These are phyloP conservation scores for Tautogolabrus adspersus DNA, from an alignment of 2,113 vertebrate genomes.

Conservation along the genomic window DNA sequence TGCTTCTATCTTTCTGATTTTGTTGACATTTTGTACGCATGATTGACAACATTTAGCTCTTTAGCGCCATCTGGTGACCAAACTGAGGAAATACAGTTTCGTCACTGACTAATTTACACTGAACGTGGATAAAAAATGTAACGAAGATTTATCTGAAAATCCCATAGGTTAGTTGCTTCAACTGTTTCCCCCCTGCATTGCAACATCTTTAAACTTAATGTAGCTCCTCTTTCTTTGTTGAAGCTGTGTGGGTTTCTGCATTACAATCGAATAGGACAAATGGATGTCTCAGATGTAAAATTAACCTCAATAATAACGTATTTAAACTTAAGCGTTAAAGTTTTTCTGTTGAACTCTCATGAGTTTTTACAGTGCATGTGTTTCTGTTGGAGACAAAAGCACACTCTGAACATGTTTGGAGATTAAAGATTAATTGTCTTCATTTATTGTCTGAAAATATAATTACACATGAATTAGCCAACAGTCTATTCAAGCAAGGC, in stretches of 20 bases:
- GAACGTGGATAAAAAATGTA: not conserved
- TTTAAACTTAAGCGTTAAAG: too few relatives aligned
- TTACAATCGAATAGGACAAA: too few relatives aligned
- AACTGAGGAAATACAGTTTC: not conserved
- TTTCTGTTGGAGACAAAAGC: conserved; percentile 10
- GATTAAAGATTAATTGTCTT: conserved; percentile 78
- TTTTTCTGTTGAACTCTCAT: too few relatives aligned
- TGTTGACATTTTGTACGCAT: not conserved
- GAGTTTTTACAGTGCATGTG: not conserved
- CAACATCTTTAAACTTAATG: too few relatives aligned
- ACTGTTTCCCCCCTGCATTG: too few relatives aligned
- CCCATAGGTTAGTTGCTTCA: too few relatives aligned
- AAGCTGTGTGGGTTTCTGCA: too few relatives aligned
- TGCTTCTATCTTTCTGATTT: not conserved
- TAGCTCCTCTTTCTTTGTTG: too few relatives aligned
- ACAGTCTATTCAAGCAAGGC: conserved; percentile 79
- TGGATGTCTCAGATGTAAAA: too few relatives aligned
- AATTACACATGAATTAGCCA: conserved; percentile 69
- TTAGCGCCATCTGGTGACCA: conserved; percentile 32
- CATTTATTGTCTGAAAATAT: conserved; percentile 78
- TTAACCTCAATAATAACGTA: too few relatives aligned
- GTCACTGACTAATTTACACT: not conserved
- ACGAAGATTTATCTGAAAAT: too few relatives aligned
- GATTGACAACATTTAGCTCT: not conserved
- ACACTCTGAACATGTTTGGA: conserved; percentile 3